phyloP scores from a whole-genome alignment of 2,113 vertebrate species.

The Actenoides lindsayi region DNA sequence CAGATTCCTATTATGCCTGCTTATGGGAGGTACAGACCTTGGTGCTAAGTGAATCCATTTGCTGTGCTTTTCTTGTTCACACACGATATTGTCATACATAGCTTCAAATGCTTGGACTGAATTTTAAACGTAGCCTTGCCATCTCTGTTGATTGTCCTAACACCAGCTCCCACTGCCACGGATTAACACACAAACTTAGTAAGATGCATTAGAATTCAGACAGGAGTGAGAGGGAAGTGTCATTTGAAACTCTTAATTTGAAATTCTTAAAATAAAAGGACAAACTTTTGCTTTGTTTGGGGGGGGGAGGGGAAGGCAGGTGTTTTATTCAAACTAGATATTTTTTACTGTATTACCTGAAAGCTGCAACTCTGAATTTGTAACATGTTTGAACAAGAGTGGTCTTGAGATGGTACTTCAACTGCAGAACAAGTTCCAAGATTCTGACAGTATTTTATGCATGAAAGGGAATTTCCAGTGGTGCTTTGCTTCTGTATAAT shows the following conservation, averaged over 20 bases:
- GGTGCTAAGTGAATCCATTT: background rate
- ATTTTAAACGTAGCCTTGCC: background rate
- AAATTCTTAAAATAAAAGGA: background rate
- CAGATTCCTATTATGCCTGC: background rate
- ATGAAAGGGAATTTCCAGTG: background rate
- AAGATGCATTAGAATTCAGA: background rate
- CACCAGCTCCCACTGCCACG: background rate
- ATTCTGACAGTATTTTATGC: background rate
- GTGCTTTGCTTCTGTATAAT: slow-evolving; percentile 13
- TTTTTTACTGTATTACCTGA: background rate
- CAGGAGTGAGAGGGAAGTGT: background rate
- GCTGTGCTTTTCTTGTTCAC: background rate
- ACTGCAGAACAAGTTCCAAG: background rate
- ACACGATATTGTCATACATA: background rate
- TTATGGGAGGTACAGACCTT: background rate
- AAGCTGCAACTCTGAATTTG: background rate
- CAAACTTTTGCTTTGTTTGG: background rate
- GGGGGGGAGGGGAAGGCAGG: background rate
- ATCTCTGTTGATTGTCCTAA: background rate
- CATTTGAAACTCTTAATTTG: background rate
- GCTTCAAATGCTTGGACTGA: background rate
- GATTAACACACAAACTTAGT: background rate
- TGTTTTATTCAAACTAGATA: background rate
- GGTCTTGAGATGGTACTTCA: background rate
- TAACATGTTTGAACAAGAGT: background rate